Evolutionary conservation across 2,888 invertebrate species (phyloP).

Genomic region (Nomada lathburiana): DNA sequence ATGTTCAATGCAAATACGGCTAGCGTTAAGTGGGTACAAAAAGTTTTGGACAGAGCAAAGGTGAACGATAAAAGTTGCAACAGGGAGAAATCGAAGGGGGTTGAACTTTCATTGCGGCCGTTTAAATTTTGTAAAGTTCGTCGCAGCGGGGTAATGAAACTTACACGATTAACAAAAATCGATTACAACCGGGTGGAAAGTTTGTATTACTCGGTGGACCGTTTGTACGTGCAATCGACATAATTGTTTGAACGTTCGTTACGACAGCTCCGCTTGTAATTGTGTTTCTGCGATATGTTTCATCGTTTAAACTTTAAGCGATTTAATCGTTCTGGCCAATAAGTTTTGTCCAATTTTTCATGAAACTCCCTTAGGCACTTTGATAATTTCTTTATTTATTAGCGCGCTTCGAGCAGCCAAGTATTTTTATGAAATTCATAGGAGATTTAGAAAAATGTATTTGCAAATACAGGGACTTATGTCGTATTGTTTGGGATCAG

Average conservation of each 20-base stretch:
- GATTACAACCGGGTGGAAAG: constrained; percentile 30
- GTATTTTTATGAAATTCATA: background rate
- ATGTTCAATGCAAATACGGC: background rate
- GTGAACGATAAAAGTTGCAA: constrained; percentile 35
- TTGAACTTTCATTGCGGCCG: constrained; percentile 23
- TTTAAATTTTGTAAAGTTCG: constrained; percentile 45
- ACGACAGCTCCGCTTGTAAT: constrained; percentile 15
- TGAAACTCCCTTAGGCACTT: background rate
- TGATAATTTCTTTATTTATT: background rate
- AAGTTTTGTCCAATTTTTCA: background rate
- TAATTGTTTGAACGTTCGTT: constrained; percentile 24
- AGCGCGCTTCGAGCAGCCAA: background rate
- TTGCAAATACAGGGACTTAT: background rate
- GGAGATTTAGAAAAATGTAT: background rate
- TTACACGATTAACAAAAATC: constrained; percentile 54
- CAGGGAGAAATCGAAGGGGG: constrained; percentile 18
- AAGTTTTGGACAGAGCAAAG: constrained; percentile 13
- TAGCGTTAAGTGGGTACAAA: constrained; percentile 12
- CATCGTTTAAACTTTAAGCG: background rate
- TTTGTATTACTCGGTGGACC: constrained; percentile 14
- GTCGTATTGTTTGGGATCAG: constrained; percentile 11
- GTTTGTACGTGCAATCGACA: background rate
- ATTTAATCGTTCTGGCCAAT: background rate
- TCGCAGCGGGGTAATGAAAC: constrained; percentile 39
- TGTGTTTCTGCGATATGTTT: background rate